Percentiles rank a stretch among this genome's conserved stretches.
These are phyloP conservation scores for Sebastes fasciatus DNA, from an alignment of 2,113 vertebrate genomes.

Conservation along the genomic window DNA sequence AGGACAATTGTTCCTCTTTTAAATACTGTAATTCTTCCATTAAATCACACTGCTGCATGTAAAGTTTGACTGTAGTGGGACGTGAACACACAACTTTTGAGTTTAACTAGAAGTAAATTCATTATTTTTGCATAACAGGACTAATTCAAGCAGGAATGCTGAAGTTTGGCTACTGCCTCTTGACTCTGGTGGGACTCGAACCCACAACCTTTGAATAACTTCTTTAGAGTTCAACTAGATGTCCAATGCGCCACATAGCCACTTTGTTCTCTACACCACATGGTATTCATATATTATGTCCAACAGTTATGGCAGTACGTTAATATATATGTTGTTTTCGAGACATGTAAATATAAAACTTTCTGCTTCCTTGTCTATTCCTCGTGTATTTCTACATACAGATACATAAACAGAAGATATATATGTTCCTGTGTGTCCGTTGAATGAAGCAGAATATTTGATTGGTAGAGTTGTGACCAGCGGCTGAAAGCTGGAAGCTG, in stretches of 20 bases:
- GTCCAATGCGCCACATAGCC: neutral
- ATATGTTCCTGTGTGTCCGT: neutral
- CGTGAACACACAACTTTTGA: neutral
- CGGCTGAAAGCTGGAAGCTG: no score
- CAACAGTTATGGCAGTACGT: no score
- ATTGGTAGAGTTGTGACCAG: neutral
- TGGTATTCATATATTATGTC: no score
- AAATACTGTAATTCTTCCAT: no score
- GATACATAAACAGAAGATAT: neutral
- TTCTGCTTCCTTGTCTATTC: no score
- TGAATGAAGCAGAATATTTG: neutral
- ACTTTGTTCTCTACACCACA: neutral
- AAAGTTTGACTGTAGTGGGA: neutral
- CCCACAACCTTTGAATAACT: neutral
- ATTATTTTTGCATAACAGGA: no score
- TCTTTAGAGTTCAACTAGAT: neutral
- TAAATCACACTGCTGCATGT: no score
- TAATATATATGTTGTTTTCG: no score
- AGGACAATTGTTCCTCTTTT: no score
- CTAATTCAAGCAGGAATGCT: neutral
- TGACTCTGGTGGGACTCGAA: neutral
- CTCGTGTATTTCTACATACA: no score
- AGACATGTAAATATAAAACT: neutral
- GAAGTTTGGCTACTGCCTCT: no score
- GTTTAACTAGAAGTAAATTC: neutral